Evolutionary conservation across 2,113 vertebrate genomes (phyloP).

Genomic region (Mobula birostris): DNA sequence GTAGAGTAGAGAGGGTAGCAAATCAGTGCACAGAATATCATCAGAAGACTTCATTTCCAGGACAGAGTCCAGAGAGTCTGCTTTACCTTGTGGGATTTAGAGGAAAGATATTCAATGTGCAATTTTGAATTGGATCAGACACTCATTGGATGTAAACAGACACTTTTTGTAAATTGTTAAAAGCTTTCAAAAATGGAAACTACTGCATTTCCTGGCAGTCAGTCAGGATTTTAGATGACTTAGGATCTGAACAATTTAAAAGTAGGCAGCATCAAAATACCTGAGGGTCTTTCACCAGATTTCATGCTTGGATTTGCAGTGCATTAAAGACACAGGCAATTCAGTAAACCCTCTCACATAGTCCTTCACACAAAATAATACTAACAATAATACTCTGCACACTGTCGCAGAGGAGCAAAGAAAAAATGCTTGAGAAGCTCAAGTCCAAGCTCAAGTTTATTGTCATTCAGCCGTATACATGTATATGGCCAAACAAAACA

Average conservation of each 20-base stretch:
- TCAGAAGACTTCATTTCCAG: background rate
- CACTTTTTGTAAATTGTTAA: background rate
- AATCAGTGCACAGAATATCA: background rate
- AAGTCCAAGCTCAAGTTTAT: no score
- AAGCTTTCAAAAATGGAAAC: background rate
- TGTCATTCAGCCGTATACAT: no score
- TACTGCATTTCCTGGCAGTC: background rate
- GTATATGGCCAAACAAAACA: no score
- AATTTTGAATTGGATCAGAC: background rate
- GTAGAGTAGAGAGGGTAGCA: background rate
- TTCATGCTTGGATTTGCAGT: background rate
- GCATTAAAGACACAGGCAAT: background rate
- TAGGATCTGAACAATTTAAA: background rate
- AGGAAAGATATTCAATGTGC: background rate
- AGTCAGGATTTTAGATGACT: background rate
- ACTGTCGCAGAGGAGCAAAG: background rate
- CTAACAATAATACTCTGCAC: no score
- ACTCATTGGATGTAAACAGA: background rate
- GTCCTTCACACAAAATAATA: background rate
- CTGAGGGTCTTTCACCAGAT: background rate
- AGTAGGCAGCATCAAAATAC: background rate
- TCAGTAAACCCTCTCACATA: background rate
- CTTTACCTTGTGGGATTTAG: background rate
- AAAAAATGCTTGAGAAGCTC: no score
- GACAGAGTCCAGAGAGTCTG: background rate